phyloP scores from a whole-genome alignment of 2,797 vertebrate genomes.

The Cynodonichthys magdalenae region DNA sequence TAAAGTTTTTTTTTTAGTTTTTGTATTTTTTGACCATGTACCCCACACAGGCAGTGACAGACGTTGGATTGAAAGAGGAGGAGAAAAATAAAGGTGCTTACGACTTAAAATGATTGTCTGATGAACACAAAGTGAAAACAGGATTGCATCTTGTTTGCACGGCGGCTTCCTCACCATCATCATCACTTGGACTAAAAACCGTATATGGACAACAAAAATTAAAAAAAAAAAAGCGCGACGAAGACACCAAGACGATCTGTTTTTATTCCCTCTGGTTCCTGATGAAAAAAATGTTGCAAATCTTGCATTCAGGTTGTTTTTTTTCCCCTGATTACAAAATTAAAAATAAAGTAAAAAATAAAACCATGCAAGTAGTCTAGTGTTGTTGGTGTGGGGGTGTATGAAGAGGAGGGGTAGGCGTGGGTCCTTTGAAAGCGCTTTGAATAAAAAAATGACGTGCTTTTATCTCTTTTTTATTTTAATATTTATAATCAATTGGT shows the following conservation, averaged over 20 bases:
- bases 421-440: conserved; percentile 96
- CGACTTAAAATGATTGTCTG: conserved; percentile 99
- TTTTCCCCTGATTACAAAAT: conserved; percentile 84
- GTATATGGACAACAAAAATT: conserved; percentile 71
- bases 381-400: conserved; percentile 71
- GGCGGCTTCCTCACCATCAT: conserved; percentile 62
- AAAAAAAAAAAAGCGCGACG: conserved; percentile 79
- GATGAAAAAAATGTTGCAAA: conserved; percentile 69
- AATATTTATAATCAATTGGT: conserved; percentile 86
- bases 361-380: conserved; percentile 92
- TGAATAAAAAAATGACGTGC: conserved; percentile 87
- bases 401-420: conserved; percentile 84
- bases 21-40: conserved; percentile 90
- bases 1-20: background rate
- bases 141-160: conserved; percentile 91
- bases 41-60: conserved; percentile 99
- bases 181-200: conserved; percentile 80
- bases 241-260: conserved; percentile 82
- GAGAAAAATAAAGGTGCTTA: conserved; percentile 92
- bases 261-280: conserved; percentile 93
- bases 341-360: conserved; percentile 74
- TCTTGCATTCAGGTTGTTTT: conserved; percentile 73
- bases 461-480: conserved; percentile 88
- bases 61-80: conserved; percentile 85
- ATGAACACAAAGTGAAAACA: conserved; percentile 92